Evolutionary conservation across 2,113 vertebrate genomes (phyloP).

Genomic region (Tiliqua scincoides): DNA sequence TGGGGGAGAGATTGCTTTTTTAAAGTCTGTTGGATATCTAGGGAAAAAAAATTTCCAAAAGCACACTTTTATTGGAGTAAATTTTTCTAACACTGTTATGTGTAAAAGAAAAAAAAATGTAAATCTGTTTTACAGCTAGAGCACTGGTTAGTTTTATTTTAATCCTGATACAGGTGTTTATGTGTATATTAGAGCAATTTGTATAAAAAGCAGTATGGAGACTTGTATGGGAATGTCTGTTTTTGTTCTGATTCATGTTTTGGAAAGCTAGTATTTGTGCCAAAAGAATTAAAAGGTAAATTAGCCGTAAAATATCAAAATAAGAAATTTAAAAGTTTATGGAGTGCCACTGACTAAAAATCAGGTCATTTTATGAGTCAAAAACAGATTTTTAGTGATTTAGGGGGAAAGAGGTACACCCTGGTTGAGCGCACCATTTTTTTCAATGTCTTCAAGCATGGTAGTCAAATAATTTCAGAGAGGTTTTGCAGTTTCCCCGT

Average conservation of each 20-base stretch:
- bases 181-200: neutral
- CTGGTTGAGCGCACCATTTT: neutral
- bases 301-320: constrained; percentile 7
- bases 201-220: neutral
- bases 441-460: neutral
- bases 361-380: rapidly evolving
- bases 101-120: constrained; percentile 17
- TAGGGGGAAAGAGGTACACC: neutral
- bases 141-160: neutral
- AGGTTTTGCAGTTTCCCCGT: neutral
- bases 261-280: neutral
- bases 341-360: neutral
- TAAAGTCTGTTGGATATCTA: neutral
- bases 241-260: neutral
- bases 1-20: neutral
- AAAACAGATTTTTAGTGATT: neutral
- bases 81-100: constrained; percentile 48
- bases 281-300: constrained; percentile 2
- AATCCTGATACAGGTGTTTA: neutral
- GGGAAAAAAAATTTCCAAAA: constrained; percentile 32
- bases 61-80: constrained; percentile 37
- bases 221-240: neutral
- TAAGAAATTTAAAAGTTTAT: neutral
- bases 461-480: neutral
- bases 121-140: constrained; percentile 13